Evolutionary conservation across 2,888 invertebrate species (phyloP).

Genomic region (Hyppa rectilinea): DNA sequence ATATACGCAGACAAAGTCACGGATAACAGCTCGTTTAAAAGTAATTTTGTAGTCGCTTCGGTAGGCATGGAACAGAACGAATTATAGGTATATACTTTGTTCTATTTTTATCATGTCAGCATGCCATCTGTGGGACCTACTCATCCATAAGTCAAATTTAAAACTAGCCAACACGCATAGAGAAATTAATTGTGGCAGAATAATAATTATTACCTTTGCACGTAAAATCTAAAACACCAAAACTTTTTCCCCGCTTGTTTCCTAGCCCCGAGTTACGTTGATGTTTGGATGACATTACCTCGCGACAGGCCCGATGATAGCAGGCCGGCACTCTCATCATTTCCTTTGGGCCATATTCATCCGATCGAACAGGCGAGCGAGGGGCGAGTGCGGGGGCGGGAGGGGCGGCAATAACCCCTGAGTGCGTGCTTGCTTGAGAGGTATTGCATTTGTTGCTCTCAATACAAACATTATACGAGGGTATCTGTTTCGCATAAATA

Average conservation of each 20-base stretch:
- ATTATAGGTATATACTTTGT: neutral
- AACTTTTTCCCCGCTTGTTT: conserved; percentile 25
- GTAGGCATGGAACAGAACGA: neutral
- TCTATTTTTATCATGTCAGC: neutral
- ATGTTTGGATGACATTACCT: conserved; percentile 74
- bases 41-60: neutral
- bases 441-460: conserved; percentile 78
- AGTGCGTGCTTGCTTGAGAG: conserved; percentile 80
- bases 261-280: conserved; percentile 64
- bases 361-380: conserved; percentile 70
- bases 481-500: conserved; percentile 51
- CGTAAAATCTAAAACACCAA: neutral
- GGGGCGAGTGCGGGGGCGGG: conserved; percentile 40
- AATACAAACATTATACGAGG: conserved; percentile 60
- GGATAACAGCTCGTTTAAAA: neutral
- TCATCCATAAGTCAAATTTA: neutral
- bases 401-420: conserved; percentile 76
- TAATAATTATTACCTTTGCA: no score
- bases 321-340: conserved; percentile 85
- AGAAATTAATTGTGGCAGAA: no score
- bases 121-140: neutral
- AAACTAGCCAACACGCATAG: neutral
- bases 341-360: conserved; percentile 88
- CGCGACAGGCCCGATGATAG: conserved; percentile 71
- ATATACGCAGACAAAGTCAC: no score